A percentile compares a stretch with the other conserved stretches of the same genome.
Evolutionary conservation across 2,113 vertebrate species (phyloP).

Genomic region (Colius striatus): DNA sequence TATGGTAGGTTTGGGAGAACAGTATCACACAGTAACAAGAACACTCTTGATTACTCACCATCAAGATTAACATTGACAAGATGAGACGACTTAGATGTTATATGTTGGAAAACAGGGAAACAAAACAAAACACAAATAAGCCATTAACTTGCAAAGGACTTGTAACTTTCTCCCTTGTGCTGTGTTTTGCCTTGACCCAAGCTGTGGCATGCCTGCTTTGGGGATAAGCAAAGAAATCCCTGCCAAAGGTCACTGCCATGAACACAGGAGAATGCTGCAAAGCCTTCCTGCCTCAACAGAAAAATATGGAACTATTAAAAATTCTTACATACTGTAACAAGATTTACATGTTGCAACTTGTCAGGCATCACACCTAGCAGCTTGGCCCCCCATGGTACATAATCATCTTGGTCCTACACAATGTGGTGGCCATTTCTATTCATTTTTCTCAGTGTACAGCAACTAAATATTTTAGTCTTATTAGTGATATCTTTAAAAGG

Average conservation of each 20-base stretch:
- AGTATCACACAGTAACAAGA: not conserved
- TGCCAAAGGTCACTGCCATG: accelerated
- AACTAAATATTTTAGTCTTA: not conserved
- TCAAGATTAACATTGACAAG: not conserved
- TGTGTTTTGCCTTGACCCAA: not conserved
- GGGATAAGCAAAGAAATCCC: not conserved
- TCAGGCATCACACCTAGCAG: not conserved
- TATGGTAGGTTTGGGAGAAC: not conserved
- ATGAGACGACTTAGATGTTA: not conserved
- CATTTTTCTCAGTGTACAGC: not conserved
- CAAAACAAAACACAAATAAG: not conserved
- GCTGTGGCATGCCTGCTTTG: accelerated
- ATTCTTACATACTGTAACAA: not conserved
- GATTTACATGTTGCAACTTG: not conserved
- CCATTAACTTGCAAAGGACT: not conserved
- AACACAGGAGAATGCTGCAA: not conserved
- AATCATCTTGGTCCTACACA: not conserved
- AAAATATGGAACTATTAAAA: not conserved
- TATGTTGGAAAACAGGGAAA: not conserved
- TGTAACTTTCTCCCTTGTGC: not conserved
- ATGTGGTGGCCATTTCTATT: not conserved
- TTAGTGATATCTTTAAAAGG: not conserved
- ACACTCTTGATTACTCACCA: not conserved
- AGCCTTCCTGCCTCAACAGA: not conserved
- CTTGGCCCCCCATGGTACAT: accelerated